phyloP scores from a whole-genome alignment of 2,797 vertebrate genomes.

The Salmo trutta region DNA sequence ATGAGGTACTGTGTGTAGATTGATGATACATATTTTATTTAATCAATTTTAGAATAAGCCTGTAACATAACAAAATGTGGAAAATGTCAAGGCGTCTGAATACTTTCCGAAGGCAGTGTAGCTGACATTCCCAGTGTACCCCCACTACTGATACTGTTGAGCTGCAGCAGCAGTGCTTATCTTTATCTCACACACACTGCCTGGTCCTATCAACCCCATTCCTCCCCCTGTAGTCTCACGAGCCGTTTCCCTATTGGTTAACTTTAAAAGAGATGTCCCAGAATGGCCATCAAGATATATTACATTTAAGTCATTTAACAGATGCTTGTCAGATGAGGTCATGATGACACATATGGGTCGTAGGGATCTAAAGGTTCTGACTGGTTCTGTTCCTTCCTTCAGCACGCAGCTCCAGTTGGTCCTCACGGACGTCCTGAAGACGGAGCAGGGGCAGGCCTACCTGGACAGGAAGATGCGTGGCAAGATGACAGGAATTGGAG shows the following conservation, averaged over 20 bases:
- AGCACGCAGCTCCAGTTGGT: slow-evolving; percentile 65
- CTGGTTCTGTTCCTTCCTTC: slow-evolving; percentile 30
- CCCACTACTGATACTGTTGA: not conserved
- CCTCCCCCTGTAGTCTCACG: slow-evolving; percentile 9
- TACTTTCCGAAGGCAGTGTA: too few relatives aligned
- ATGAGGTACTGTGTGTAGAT: too few relatives aligned
- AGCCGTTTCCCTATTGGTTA: slow-evolving; percentile 17
- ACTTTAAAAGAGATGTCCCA: slow-evolving; percentile 19
- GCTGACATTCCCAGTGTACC: too few relatives aligned
- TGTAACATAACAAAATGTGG: too few relatives aligned
- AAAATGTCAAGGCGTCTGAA: too few relatives aligned
- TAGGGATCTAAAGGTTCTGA: slow-evolving; percentile 11
- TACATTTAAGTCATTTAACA: not conserved
- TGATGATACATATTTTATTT: too few relatives aligned
- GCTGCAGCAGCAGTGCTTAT: not conserved
- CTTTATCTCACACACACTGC: not conserved
- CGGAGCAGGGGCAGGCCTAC: slow-evolving; percentile 59
- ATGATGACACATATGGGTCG: slow-evolving; percentile 9
- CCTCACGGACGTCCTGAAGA: slow-evolving; percentile 71
- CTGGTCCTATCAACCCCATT: slow-evolving; percentile 54
- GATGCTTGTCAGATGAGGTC: not conserved
- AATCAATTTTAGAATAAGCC: too few relatives aligned
- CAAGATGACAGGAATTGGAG: not conserved
- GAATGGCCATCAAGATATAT: not conserved
- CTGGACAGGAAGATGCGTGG: slow-evolving; percentile 45